Conservation (phyloP, 2,797 vertebrate species). For the Chlorospingus semifuscus region DNA sequence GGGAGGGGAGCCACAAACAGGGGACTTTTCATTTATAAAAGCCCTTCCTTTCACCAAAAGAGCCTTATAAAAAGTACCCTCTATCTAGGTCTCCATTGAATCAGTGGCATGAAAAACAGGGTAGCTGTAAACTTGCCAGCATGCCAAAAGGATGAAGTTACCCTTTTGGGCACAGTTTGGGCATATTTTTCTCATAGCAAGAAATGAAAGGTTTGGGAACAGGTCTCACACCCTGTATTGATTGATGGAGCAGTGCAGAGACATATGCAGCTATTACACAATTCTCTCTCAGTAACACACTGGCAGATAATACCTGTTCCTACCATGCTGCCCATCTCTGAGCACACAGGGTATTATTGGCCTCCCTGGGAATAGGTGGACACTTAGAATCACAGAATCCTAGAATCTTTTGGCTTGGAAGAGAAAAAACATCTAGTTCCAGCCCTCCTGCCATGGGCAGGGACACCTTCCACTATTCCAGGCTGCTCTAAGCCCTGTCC, state of each 20-base stretch:
- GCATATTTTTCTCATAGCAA: neutral
- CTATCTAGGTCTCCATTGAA: constrained; percentile 22
- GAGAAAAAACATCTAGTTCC: neutral
- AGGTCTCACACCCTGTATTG: neutral
- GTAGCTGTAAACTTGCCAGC: neutral
- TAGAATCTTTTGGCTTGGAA: neutral
- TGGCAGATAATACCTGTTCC: neutral
- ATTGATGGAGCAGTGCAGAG: neutral
- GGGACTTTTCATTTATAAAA: constrained; percentile 51
- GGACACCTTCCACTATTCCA: neutral
- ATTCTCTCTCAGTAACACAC: neutral
- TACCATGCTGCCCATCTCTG: neutral
- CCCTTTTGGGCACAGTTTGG: neutral
- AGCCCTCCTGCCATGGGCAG: neutral
- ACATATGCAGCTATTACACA: neutral
- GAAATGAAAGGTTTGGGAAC: neutral
- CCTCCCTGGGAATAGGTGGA: neutral
- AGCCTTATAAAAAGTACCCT: constrained; percentile 15
- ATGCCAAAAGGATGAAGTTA: neutral
- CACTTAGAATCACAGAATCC: neutral
- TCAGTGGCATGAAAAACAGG: neutral
- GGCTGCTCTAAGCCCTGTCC: neutral
- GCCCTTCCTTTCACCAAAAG: constrained; percentile 19
- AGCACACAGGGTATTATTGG: neutral
- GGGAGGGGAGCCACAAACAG: constrained; percentile 32